Conservation (phyloP, 2,888 invertebrate genomes). For the Dynastes grantii region DNA sequence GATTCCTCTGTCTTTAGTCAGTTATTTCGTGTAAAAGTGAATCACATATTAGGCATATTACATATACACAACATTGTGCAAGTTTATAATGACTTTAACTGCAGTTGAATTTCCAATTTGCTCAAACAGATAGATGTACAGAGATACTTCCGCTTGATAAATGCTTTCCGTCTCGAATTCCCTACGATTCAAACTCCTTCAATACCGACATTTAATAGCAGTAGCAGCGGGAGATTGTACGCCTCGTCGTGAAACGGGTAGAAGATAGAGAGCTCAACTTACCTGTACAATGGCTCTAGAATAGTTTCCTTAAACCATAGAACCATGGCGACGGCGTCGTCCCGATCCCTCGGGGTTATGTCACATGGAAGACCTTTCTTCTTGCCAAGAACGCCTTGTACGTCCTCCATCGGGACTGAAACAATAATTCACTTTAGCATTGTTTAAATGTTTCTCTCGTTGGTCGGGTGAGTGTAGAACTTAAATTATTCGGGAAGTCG, state of each 20-base stretch:
- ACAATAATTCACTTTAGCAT: constrained; percentile 59
- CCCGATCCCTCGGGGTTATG: constrained; percentile 83
- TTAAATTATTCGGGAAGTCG: constrained; percentile 58
- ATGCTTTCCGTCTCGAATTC: neutral
- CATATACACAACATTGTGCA: neutral
- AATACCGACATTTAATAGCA: neutral
- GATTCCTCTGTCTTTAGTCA: too few species aligned
- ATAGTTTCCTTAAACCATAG: constrained; percentile 91
- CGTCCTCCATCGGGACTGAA: constrained; percentile 85
- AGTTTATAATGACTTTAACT: neutral
- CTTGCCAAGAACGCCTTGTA: constrained; percentile 86
- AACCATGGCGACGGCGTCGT: constrained; percentile 90
- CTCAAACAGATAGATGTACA: too few species aligned
- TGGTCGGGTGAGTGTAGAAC: constrained; percentile 56
- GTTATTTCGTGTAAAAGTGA: too few species aligned
- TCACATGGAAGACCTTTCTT: constrained; percentile 91
- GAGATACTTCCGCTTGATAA: constrained; percentile 9
- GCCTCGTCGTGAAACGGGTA: neutral
- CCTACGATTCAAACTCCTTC: neutral
- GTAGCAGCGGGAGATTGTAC: neutral
- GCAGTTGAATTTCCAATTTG: neutral
- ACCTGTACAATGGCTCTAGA: constrained; percentile 91
- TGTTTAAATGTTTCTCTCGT: constrained; percentile 63
- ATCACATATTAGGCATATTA: neutral
- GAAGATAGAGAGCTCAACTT: constrained; percentile 57